Percentiles rank a stretch among this genome's conserved stretches.
These are phyloP conservation scores for Erannis defoliaria DNA, from an alignment of 2,888 invertebrate genomes.

Conservation along the genomic window DNA sequence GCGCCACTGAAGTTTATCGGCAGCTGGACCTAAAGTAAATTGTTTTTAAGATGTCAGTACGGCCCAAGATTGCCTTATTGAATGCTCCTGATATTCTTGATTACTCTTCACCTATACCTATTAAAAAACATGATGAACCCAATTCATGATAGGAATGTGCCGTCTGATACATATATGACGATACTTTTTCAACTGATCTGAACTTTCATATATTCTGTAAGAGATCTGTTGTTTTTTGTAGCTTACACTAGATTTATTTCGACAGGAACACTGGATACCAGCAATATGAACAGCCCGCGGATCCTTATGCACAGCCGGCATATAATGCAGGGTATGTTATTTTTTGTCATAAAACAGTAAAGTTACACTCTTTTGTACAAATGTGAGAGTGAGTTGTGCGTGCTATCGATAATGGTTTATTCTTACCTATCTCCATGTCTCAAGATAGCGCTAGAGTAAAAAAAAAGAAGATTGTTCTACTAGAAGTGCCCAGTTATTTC, in stretches of 20 bases:
- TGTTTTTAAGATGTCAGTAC: too few relatives aligned
- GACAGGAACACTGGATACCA: conserved; percentile 79
- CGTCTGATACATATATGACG: conserved; percentile 84
- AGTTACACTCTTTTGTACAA: neutral
- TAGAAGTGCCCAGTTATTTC: too few relatives aligned
- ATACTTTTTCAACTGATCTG: conserved; percentile 65
- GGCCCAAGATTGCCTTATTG: neutral
- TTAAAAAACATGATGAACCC: conserved; percentile 71
- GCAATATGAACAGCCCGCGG: conserved; percentile 74
- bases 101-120: neutral
- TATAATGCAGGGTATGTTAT: conserved; percentile 70
- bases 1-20: too few relatives aligned
- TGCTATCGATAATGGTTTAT: too few relatives aligned
- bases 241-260: conserved; percentile 18
- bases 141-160: conserved; percentile 84
- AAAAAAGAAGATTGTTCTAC: too few relatives aligned
- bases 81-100: neutral
- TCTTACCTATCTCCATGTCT: too few relatives aligned
- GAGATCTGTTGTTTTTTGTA: neutral
- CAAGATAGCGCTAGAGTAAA: too few relatives aligned
- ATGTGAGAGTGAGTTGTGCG: too few relatives aligned
- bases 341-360: neutral
- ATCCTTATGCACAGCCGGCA: conserved; percentile 72
- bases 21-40: too few relatives aligned
- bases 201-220: neutral